Evolutionary conservation across 2,797 vertebrate species (phyloP).

Genomic region (Poeciliopsis gracilis): DNA sequence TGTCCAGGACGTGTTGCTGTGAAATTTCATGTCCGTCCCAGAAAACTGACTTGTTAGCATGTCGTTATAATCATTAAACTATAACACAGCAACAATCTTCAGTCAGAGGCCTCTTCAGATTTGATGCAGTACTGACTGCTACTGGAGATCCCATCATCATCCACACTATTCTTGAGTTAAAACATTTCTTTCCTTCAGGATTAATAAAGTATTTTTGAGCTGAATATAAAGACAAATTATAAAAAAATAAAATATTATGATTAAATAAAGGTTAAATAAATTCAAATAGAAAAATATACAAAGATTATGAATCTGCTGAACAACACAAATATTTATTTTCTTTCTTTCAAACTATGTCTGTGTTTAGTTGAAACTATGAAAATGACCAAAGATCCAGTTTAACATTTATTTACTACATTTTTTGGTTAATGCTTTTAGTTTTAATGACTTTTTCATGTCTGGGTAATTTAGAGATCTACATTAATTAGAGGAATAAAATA

Average conservation of each 20-base stretch:
- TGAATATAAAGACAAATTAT: not conserved
- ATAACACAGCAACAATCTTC: not conserved
- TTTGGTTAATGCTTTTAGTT: not conserved
- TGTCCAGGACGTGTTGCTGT: not conserved
- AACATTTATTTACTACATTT: not conserved
- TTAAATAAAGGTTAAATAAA: not conserved
- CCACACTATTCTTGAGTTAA: not conserved
- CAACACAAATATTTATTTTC: not conserved
- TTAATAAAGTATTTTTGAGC: not conserved
- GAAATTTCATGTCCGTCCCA: not conserved
- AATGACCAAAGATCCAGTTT: not conserved
- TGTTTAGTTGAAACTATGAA: not conserved
- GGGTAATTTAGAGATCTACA: not conserved
- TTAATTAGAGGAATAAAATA: not conserved
- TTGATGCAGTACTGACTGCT: not conserved
- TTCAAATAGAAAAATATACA: not conserved
- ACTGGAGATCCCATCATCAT: not conserved
- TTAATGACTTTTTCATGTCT: not conserved
- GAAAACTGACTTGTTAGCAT: not conserved
- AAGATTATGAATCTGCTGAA: not conserved
- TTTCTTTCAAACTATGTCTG: not conserved
- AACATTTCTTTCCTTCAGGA: not conserved
- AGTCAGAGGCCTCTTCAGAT: not conserved
- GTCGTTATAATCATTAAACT: not conserved
- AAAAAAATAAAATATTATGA: not conserved